Evolutionary conservation across 2,113 vertebrate genomes (phyloP), one percentile per base, ranked within the genome.

Genomic region (Fulica atra): DNA sequence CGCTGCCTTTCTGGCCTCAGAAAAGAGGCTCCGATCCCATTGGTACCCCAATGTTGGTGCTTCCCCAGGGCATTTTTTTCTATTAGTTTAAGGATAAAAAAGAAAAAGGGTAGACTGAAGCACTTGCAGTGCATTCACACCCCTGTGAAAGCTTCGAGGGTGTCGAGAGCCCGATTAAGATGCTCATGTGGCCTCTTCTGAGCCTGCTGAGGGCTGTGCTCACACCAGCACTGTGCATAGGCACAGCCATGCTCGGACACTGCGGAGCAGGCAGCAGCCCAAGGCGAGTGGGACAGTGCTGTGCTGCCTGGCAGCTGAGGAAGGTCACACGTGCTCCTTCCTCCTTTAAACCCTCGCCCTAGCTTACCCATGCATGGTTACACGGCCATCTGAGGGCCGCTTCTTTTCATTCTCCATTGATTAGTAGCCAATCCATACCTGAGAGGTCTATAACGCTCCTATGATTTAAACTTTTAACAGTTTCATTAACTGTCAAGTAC

Each of bases 401-500:
- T 63, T 16, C 95, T 76, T 96, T 94, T 76, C 86, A 93, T 70
- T 72, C 93, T 46, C 82, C 79, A 96, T 97, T 40, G 95, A 96
- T 95, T 15, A 64, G 93, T 4, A 81, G 87, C 95, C 36, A 35
- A 72, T 93, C 95, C 96, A 95, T 94, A 93, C 80, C 77, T 40
- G 44, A 3, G 54, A 73, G 92, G 77, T 94, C 93, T 89, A 69
- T 95, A 95, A 86, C 46, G 95, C 64, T 97, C 84, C 93, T 95
- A 87, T 95, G 95, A 94, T 94, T 96, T 93, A 93, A 95, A 95
- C 92, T 92, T 46, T 91, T 23, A 91, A 82, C 93, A 88, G 70
- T 96, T 96, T 92, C 96, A 96, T 96, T 96, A 96, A 94, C 94
- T 96, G 84, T 92, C 88, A 87, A 69, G 93, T 84, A 92, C 95